A percentile compares a stretch with the other conserved stretches of the same genome.
phyloP scores from a whole-genome alignment of 2,797 vertebrate species.

The Nannoperca obscura region DNA sequence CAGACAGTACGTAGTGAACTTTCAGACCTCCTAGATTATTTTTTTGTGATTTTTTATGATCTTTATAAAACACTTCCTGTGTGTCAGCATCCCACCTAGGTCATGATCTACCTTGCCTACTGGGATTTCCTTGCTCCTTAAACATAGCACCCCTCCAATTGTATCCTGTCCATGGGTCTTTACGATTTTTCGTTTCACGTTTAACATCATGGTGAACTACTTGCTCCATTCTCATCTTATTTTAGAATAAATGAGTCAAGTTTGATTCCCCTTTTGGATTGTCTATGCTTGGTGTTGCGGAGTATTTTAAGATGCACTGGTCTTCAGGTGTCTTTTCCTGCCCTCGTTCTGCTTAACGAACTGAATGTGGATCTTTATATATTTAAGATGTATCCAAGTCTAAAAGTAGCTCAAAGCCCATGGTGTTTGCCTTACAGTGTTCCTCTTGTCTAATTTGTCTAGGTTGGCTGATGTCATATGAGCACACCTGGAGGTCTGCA shows the following conservation, averaged over 20 bases:
- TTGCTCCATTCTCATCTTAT: background rate
- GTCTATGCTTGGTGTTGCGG: constrained; percentile 6
- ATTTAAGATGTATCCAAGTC: background rate
- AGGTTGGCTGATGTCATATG: background rate
- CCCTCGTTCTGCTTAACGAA: background rate
- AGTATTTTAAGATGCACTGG: constrained; percentile 25
- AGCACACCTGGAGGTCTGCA: background rate
- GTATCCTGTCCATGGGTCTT: constrained; percentile 9
- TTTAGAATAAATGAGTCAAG: constrained; percentile 11
- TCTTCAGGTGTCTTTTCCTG: constrained; percentile 1
- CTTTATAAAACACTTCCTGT: no score
- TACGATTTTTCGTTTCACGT: constrained; percentile 16
- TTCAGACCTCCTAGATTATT: no score
- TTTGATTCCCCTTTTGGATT: no score
- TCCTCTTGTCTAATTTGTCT: background rate
- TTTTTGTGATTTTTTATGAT: no score
- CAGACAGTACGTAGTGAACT: no score
- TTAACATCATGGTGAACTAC: background rate
- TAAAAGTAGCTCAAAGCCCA: background rate
- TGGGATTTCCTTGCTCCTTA: constrained; percentile 29
- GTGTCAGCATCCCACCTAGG: background rate
- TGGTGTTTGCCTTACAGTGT: background rate
- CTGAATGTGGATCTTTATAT: background rate
- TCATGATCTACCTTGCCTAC: constrained; percentile 18
- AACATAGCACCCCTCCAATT: constrained; percentile 9